Conservation (phyloP, 2,797 vertebrate species). For the Anguilla obscura region DNA sequence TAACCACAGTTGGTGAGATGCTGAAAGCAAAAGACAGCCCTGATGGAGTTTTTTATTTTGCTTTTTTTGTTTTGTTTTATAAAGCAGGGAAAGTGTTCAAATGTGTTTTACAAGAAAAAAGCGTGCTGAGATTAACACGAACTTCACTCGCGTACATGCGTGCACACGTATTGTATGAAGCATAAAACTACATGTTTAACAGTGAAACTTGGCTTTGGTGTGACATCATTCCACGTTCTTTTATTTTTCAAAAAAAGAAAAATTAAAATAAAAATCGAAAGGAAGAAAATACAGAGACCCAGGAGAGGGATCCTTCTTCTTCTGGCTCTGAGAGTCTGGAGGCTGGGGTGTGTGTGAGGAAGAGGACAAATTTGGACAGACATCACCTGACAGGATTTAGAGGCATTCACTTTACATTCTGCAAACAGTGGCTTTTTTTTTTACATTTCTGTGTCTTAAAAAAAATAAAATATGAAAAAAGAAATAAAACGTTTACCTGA, state of each 20-base stretch:
- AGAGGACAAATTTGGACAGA: not conserved
- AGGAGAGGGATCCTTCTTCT: not conserved
- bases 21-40: not conserved
- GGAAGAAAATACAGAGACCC: not conserved
- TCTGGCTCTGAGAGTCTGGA: not conserved
- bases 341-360: conserved; percentile 26
- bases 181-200: conserved; percentile 49
- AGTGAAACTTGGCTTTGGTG: conserved; percentile 52
- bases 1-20: not conserved
- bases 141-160: conserved; percentile 49
- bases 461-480: conserved; percentile 39
- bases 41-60: not conserved
- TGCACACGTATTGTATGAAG: conserved; percentile 55
- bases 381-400: not conserved
- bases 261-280: conserved; percentile 24
- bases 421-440: conserved; percentile 36
- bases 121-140: not conserved
- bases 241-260: conserved; percentile 26
- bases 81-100: conserved; percentile 41
- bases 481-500: conserved; percentile 17
- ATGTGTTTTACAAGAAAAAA: conserved; percentile 46
- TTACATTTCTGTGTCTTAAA: conserved; percentile 60
- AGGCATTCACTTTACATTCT: not conserved
- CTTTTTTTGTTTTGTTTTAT: not conserved
- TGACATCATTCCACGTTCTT: conserved; percentile 58